Evolutionary conservation across 2,888 invertebrate species (phyloP).

Genomic region (Dasypolia templi): DNA sequence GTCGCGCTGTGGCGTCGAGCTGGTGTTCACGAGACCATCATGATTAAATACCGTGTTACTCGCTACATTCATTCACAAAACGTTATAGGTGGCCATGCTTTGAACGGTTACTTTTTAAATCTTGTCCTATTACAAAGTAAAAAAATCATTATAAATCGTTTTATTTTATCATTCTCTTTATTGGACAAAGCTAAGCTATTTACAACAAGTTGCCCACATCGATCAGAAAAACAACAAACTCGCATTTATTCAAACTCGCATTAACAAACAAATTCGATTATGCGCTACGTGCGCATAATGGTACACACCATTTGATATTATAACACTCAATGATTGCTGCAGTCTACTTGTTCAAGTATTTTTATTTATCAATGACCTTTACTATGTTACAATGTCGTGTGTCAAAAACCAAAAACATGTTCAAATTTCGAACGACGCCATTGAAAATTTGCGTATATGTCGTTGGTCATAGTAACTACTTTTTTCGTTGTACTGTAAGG

Average conservation of each 20-base stretch:
- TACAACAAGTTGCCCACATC: constrained; percentile 66
- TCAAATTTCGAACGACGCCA: constrained; percentile 17
- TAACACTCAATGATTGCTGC: constrained; percentile 30
- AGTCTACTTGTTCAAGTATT: constrained; percentile 39
- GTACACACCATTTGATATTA: constrained; percentile 48
- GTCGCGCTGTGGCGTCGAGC: too few relatives aligned
- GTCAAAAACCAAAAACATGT: constrained; percentile 15
- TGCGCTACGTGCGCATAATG: constrained; percentile 25
- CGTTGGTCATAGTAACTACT: constrained; percentile 32
- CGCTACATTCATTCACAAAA: neutral
- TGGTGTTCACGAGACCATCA: too few relatives aligned
- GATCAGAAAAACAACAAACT: constrained; percentile 39
- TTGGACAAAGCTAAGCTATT: constrained; percentile 66
- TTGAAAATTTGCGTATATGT: neutral
- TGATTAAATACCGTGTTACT: neutral
- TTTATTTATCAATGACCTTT: constrained; percentile 11
- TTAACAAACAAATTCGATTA: too few relatives aligned
- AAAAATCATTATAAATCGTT: constrained; percentile 7
- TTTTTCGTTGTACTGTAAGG: constrained; percentile 51
- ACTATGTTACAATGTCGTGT: neutral
- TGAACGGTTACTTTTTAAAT: neutral
- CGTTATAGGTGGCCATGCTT: too few relatives aligned
- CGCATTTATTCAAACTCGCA: too few relatives aligned
- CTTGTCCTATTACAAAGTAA: too few relatives aligned
- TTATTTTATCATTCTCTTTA: constrained; percentile 56